Base-by-base conservation (phyloP, 1,140 invertebrate genomes). In the Cheumatopsyche charites region DNA sequence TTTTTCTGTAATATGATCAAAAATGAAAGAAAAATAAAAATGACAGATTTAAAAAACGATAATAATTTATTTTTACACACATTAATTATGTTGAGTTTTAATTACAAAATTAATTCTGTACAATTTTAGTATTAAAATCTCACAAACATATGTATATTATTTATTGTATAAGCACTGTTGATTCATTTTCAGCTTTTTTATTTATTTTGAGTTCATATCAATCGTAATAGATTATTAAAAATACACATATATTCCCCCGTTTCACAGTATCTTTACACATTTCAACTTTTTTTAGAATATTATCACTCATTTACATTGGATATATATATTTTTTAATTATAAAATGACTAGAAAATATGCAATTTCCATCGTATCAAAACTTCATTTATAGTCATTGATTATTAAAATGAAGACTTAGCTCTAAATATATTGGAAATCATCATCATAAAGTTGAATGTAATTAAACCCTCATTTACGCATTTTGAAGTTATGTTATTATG, bases 11-110 rank as follows among this genome's bases (percentile, higher is more conserved):
- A 4, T 36, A 36, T 36, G 29, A 9, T 9, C 29, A 36, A 36
- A 4, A 36, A 36, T 52, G 19, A 52, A 19, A 11, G 19, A 52
- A 52, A 17, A 52, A 52, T 52, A 52, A 52, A 52, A 45, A 52
- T n/a, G 19, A 52, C 47, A 52, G 29, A 17, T 58, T 58, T 58
- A 58, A 58, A n/a, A 58, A 58, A 58, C 55, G 55, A 58, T 58
- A 58, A 58, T 58, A 58, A 58, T 58, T 58, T 58, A 58, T 58
- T 58, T 58, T 58, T 58, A 58, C 55, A 58, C 55, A 58, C 55
- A 58, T 58, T 58, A 58, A 58, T 58, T 21, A 58, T 58, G 55
- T 58, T 58, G 55, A 58, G 55, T 58, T 58, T 58, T 58, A 58
- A 58, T 58, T 58, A 58, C 55, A 58, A 58, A 58, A 58, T 58